Conservation (phyloP, 2,113 vertebrate genomes). For the Calypte anna region DNA sequence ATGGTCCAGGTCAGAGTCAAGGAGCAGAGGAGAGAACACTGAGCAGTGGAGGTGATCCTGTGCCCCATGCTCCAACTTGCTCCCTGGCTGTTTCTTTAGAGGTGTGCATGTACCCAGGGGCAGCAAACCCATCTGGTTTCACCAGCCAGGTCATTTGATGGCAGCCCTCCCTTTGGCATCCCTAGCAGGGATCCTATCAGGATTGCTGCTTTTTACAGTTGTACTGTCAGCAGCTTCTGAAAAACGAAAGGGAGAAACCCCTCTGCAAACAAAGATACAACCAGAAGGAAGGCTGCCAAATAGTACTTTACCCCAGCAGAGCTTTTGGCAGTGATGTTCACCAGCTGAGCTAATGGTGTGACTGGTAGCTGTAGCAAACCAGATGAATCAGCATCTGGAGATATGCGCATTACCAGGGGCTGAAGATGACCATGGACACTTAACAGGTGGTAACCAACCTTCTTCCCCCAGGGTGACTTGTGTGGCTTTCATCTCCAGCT, state of each 20-base stretch:
- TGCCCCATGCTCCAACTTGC: fast-evolving
- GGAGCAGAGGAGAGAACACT: background rate
- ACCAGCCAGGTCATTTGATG: background rate
- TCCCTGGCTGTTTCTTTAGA: background rate
- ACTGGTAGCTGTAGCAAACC: background rate
- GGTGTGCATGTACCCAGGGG: background rate
- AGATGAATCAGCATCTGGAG: background rate
- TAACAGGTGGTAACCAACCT: background rate
- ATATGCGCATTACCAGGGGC: background rate
- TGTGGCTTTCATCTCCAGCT: background rate
- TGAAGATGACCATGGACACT: background rate
- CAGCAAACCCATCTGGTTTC: background rate
- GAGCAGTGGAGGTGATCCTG: background rate
- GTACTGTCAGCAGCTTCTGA: background rate
- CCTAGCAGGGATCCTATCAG: background rate
- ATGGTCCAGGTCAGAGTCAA: background rate
- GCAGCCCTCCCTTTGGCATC: background rate
- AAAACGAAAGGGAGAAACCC: background rate
- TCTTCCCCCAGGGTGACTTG: background rate
- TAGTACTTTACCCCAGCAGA: background rate
- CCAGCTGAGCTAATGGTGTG: background rate
- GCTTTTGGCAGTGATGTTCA: background rate
- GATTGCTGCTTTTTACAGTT: background rate
- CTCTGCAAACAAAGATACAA: background rate
- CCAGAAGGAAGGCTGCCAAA: background rate